Evolutionary conservation across 2,797 vertebrate genomes (phyloP).

Genomic region (Pteronotus mesoamericanus): DNA sequence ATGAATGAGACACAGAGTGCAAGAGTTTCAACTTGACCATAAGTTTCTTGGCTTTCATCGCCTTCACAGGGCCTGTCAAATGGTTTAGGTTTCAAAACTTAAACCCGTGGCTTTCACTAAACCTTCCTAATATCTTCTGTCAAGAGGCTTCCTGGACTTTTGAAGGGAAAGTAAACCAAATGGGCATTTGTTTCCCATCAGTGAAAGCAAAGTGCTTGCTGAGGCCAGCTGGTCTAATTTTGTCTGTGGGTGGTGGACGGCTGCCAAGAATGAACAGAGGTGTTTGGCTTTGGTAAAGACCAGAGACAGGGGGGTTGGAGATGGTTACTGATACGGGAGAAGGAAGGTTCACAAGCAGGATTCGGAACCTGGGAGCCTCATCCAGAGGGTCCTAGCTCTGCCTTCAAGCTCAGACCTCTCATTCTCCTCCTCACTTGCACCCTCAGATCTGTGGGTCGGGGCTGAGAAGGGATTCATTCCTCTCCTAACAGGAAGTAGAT

Average conservation of each 20-base stretch:
- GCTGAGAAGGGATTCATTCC: neutral
- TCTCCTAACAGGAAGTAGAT: neutral
- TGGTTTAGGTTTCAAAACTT: slow-evolving; percentile 55
- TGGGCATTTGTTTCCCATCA: slow-evolving; percentile 61
- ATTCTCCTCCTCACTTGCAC: neutral
- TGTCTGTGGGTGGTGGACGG: neutral
- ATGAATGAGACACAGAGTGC: neutral
- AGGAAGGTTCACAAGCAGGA: neutral
- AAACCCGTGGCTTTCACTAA: slow-evolving; percentile 60
- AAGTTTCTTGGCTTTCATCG: slow-evolving; percentile 34
- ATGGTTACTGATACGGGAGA: neutral
- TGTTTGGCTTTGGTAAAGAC: neutral
- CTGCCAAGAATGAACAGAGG: slow-evolving; percentile 55
- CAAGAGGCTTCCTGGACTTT: slow-evolving; percentile 65
- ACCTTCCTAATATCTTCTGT: slow-evolving; percentile 52
- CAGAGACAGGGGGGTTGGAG: neutral
- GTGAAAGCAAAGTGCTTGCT: slow-evolving; percentile 32
- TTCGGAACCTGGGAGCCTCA: neutral
- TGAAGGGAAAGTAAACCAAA: slow-evolving; percentile 66
- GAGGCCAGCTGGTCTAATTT: slow-evolving; percentile 57
- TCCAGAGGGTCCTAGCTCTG: neutral
- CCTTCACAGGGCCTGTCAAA: slow-evolving; percentile 37
- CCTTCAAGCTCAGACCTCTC: neutral
- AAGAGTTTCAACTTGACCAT: neutral
- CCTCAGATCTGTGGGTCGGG: neutral